These are phyloP conservation scores for Ornithoptera priamus DNA, from an alignment of 2,888 invertebrate genomes.

Conservation along the genomic window DNA sequence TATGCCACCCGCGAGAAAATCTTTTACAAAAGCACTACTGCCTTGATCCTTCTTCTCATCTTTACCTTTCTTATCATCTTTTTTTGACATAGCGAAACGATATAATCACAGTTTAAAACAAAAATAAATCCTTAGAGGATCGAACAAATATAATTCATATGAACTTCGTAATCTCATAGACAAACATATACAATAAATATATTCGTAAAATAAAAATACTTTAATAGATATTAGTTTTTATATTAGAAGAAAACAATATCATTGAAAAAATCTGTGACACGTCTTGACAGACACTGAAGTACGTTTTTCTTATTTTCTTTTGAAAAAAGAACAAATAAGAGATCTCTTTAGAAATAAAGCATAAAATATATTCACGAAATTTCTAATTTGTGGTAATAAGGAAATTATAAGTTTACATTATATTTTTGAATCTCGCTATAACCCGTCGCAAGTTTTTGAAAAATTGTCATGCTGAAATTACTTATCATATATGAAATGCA, in stretches of 20 bases:
- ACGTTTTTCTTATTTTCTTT: constrained; percentile 37
- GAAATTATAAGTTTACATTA: no score
- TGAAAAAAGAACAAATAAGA: constrained; percentile 42
- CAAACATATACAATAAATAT: neutral
- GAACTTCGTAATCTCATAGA: neutral
- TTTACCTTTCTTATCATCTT: constrained; percentile 30
- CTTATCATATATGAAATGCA: no score
- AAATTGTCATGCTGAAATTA: no score
- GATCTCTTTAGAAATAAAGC: constrained; percentile 18
- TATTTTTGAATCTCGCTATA: no score
- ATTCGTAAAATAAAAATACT: neutral
- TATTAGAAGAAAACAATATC: constrained; percentile 1
- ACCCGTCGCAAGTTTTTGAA: no score
- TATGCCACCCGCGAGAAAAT: constrained; percentile 94
- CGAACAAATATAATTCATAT: neutral
- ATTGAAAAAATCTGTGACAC: constrained; percentile 11
- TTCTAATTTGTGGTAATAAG: no score
- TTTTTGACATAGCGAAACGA: constrained; percentile 19
- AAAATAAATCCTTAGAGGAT: neutral
- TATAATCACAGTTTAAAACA: neutral
- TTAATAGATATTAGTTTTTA: neutral
- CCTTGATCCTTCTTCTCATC: constrained; percentile 37
- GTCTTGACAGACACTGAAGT: constrained; percentile 17
- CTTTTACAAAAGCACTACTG: constrained; percentile 89
- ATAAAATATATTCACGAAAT: no score